Percentiles rank a stretch among this genome's conserved stretches.
phyloP scores from a whole-genome alignment of 2,888 invertebrate species.

The Lathronympha strigana region DNA sequence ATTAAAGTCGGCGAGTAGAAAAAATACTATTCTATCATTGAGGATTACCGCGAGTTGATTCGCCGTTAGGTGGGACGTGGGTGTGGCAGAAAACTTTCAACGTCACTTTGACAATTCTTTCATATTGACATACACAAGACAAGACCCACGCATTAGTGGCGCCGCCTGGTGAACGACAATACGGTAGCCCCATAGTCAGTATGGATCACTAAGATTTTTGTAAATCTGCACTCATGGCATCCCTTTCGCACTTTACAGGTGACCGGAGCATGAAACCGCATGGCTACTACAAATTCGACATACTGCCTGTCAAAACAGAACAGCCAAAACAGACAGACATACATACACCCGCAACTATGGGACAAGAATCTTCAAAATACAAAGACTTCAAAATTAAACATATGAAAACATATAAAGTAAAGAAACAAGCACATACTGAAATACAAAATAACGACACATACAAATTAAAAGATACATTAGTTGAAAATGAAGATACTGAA shows the following conservation, averaged over 20 bases:
- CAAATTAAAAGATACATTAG: not conserved
- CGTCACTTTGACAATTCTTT: no score
- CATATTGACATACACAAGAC: no score
- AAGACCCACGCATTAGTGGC: no score
- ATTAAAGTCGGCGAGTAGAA: no score
- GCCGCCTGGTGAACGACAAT: no score
- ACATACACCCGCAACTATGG: slow-evolving; percentile 21
- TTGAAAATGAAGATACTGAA: not conserved
- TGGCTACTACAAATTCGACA: slow-evolving; percentile 56
- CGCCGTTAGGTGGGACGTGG: no score
- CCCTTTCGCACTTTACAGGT: slow-evolving; percentile 56
- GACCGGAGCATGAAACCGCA: slow-evolving; percentile 50
- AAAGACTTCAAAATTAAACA: not conserved
- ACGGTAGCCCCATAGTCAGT: no score
- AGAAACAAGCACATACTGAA: not conserved
- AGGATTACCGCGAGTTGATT: no score
- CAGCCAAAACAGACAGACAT: slow-evolving; percentile 32
- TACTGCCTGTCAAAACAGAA: slow-evolving; percentile 42
- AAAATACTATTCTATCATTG: no score
- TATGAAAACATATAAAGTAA: not conserved
- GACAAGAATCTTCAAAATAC: not conserved
- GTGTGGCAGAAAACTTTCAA: no score
- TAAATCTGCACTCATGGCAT: slow-evolving; percentile 16
- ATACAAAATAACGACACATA: not conserved
- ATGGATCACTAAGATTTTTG: not conserved